Percentiles rank a stretch among this genome's conserved stretches.
phyloP scores from a whole-genome alignment of 2,797 vertebrate genomes.

The Sus cebifrons region DNA sequence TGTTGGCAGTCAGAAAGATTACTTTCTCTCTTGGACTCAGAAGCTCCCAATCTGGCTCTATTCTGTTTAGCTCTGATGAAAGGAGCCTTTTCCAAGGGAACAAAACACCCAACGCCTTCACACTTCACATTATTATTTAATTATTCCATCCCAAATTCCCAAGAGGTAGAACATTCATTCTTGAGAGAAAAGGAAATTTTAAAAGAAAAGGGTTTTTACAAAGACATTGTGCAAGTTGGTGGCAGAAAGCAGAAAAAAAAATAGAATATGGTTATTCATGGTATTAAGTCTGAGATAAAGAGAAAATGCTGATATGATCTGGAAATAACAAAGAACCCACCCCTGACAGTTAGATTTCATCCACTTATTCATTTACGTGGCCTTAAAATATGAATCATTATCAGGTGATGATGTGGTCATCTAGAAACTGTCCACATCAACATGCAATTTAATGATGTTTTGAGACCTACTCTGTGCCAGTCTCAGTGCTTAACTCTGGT shows the following conservation, averaged over 20 bases:
- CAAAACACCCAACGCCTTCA: conserved; percentile 63
- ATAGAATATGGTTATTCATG: background rate
- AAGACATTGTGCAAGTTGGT: background rate
- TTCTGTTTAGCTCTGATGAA: conserved; percentile 29
- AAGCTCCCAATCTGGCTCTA: conserved; percentile 48
- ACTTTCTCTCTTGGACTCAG: conserved; percentile 28
- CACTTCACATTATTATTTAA: conserved; percentile 69
- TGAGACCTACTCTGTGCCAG: background rate
- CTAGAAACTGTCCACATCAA: background rate
- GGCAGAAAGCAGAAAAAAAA: background rate
- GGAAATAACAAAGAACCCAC: background rate
- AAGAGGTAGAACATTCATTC: conserved; percentile 55
- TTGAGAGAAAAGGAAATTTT: background rate
- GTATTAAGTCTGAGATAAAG: background rate
- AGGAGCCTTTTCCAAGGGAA: conserved; percentile 53
- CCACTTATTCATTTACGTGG: background rate
- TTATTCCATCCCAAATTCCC: conserved; percentile 71
- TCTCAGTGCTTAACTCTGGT: background rate
- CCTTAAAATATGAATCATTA: background rate
- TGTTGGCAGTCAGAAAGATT: background rate
- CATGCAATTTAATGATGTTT: background rate
- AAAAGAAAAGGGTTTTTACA: background rate
- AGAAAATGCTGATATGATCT: background rate
- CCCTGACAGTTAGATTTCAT: background rate
- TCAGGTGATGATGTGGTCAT: background rate